Conservation (phyloP, 2,888 invertebrate species). For the Acleris sparsana region DNA sequence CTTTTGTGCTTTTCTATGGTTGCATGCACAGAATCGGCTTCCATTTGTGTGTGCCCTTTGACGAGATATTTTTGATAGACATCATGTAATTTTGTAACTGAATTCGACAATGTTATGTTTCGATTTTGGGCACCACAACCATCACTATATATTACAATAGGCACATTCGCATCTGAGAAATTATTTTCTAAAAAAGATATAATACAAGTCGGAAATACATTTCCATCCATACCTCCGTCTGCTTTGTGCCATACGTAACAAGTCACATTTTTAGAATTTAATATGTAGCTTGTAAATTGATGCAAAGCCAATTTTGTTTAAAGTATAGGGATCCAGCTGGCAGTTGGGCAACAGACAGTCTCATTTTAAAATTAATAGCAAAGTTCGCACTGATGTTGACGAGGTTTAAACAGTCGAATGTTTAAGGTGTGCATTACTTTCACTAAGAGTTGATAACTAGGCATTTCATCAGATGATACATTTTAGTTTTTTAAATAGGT, state of each 20-base stretch:
- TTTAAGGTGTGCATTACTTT: too few species aligned
- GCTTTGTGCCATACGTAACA: constrained; percentile 43
- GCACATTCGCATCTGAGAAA: constrained; percentile 16
- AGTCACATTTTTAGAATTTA: constrained; percentile 27
- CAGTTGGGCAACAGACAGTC: constrained; percentile 3
- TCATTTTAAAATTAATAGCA: constrained; percentile 21
- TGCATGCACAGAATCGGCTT: constrained; percentile 37
- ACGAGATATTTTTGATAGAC: constrained; percentile 34
- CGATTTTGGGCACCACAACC: constrained; percentile 34
- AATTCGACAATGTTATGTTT: constrained; percentile 32
- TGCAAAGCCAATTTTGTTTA: constrained; percentile 11
- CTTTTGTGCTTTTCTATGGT: constrained; percentile 31
- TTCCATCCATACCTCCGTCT: constrained; percentile 30
- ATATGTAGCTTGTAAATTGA: constrained; percentile 18
- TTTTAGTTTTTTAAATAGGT: constrained; percentile 8
- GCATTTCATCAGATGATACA: not conserved
- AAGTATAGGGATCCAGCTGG: constrained; percentile 6
- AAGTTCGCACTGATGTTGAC: constrained; percentile 4
- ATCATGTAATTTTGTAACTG: constrained; percentile 23
- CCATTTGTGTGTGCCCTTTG: constrained; percentile 37
- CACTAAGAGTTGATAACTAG: too few species aligned
- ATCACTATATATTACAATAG: constrained; percentile 38
- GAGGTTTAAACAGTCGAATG: constrained; percentile 4
- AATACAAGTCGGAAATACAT: constrained; percentile 8
- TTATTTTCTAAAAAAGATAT: constrained; percentile 13